These are phyloP conservation scores for Nylanderia fulva DNA, from an alignment of 1,140 invertebrate species.

Conservation along the genomic window DNA sequence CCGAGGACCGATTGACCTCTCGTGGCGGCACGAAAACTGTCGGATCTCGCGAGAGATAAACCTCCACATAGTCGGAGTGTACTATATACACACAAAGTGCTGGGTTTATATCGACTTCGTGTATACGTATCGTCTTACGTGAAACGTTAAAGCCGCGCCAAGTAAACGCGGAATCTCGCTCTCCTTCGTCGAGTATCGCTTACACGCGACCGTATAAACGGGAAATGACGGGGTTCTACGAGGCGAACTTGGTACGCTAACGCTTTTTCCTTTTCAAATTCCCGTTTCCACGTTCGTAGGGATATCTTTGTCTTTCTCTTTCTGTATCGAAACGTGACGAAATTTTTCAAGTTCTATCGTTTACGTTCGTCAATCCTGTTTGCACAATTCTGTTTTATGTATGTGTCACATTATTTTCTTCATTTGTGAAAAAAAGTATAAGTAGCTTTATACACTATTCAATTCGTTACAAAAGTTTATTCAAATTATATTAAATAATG, in stretches of 20 bases:
- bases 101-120: slow-evolving; percentile 58
- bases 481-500: neutral
- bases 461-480: too few species aligned
- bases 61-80: slow-evolving; percentile 26
- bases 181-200: slow-evolving; percentile 64
- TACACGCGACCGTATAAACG: slow-evolving; percentile 66
- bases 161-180: slow-evolving; percentile 59
- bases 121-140: slow-evolving; percentile 59
- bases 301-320: slow-evolving; percentile 39
- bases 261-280: slow-evolving; percentile 60
- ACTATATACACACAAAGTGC: slow-evolving; percentile 57
- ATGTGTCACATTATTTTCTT: neutral
- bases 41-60: slow-evolving; percentile 43
- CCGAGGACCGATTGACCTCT: slow-evolving; percentile 58
- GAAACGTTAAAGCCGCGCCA: slow-evolving; percentile 21
- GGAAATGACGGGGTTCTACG: slow-evolving; percentile 48
- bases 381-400: slow-evolving; percentile 45
- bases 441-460: neutral
- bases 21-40: slow-evolving; percentile 55
- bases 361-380: slow-evolving; percentile 56
- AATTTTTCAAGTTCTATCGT: slow-evolving; percentile 37
- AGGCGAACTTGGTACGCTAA: slow-evolving; percentile 17
- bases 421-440: neutral
- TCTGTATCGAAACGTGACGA: slow-evolving; percentile 8
- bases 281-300: slow-evolving; percentile 30